These are phyloP conservation scores for Marasmarcha lunaedactyla DNA, from an alignment of 2,888 invertebrate species.

Conservation along the genomic window DNA sequence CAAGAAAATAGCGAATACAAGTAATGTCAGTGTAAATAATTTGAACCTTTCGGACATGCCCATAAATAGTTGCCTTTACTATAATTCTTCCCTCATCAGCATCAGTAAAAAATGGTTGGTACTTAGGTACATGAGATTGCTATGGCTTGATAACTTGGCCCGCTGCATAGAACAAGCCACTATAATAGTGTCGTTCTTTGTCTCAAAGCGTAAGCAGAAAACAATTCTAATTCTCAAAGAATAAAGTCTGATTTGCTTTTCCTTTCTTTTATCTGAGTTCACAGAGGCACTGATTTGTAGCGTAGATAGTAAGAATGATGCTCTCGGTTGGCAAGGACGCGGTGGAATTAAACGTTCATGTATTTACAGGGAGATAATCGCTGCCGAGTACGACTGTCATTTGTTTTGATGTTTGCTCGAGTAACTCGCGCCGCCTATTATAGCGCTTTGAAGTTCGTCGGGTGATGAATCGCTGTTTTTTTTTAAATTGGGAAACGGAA, in stretches of 20 bases:
- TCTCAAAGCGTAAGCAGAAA: slow-evolving; percentile 25
- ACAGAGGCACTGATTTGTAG: slow-evolving; percentile 52
- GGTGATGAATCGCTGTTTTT: too few species aligned
- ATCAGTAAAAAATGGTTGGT: slow-evolving; percentile 49
- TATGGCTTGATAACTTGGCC: slow-evolving; percentile 40
- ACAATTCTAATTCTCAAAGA: slow-evolving; percentile 27
- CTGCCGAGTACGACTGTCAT: too few species aligned
- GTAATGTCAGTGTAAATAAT: too few species aligned
- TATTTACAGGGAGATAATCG: slow-evolving; percentile 13
- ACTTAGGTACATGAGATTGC: slow-evolving; percentile 26
- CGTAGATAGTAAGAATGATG: slow-evolving; percentile 53
- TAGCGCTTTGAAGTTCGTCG: too few species aligned
- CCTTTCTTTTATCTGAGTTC: slow-evolving; percentile 31
- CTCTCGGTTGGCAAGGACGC: slow-evolving; percentile 48
- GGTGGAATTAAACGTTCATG: slow-evolving; percentile 40
- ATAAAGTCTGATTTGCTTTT: slow-evolving; percentile 32
- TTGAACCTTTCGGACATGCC: slow-evolving; percentile 7
- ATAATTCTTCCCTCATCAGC: slow-evolving; percentile 56
- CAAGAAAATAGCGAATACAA: too few species aligned
- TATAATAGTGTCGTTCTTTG: slow-evolving; percentile 34
- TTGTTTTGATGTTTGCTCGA: slow-evolving; percentile 3
- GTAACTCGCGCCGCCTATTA: too few species aligned
- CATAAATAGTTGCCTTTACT: slow-evolving; percentile 44
- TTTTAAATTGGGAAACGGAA: too few species aligned
- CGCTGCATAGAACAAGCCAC: slow-evolving; percentile 45